Base-by-base conservation (phyloP, 2,888 invertebrate species). In the Ochlodes sylvanus region DNA sequence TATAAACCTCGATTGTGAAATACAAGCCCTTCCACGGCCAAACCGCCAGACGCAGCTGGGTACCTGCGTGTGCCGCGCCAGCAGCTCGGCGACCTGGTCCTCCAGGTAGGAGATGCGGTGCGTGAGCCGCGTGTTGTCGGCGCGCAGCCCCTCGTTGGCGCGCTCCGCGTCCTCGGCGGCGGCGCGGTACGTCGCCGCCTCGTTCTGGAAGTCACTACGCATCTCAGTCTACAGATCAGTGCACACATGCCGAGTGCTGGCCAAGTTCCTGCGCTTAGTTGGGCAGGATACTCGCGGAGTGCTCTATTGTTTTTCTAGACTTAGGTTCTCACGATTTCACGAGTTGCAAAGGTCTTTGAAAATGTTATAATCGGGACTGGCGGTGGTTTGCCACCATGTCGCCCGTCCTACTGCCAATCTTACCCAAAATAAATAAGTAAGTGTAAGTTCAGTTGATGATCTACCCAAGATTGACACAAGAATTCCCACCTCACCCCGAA, bases 21-120 rank as follows among this genome's bases (percentile, higher is more conserved):
- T 17, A 12, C 14, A 12, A 38, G 21, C 21, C 5, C 5, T 52
- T 38, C 12, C 5, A 21, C 12, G 52, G 21, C 3, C 12, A 52
- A 1, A 47, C 7, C 15, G 7, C n/a, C 6, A 15, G 44, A 17
- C 0, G 38, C 6, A 5, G 6, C 2, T 9, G 27, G 74, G 66
- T 75, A 93, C 88, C 85, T 89, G 88, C 7, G 87, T 73, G 70
- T 91, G 92, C 71, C 92, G 84, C 42, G 87, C 85, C 64, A 95
- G 92, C 60, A 96, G 85, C 75, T 95, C 95, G 0, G 94, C 91
- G 73, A 97, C 97, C 88, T 98, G 98, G 81, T 98, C 98, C 86
- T 98, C 98, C 69, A 98, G 94, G 86, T 98, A 98, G 1, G 97
- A 97, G 79, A 98, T 98, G 75, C 98, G 94, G 86, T 98, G 98